Conservation (phyloP, 2,888 invertebrate species). For the Ophioninae sp. region DNA sequence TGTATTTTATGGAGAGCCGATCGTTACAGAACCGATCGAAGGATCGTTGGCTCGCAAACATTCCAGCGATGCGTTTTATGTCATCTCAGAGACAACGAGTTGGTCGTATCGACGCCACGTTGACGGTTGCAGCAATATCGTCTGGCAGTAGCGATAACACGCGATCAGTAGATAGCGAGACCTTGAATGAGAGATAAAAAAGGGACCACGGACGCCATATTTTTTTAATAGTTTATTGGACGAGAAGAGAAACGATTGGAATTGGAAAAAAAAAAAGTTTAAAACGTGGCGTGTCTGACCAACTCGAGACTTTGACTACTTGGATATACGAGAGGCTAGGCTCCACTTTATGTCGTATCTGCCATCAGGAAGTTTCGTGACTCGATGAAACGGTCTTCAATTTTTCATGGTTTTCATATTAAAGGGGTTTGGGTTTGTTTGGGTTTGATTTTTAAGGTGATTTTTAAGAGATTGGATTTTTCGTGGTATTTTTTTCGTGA, state of each 20-base stretch:
- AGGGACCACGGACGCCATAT: conserved; percentile 43
- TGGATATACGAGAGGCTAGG: conserved; percentile 15
- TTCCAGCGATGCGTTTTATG: conserved; percentile 52
- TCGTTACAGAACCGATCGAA: conserved; percentile 42
- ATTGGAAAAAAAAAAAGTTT: conserved; percentile 33
- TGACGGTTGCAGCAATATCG: conserved; percentile 21
- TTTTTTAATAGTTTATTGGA: conserved; percentile 43
- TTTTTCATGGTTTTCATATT: no score
- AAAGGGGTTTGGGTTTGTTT: background rate
- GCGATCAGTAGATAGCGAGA: background rate
- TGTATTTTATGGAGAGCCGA: conserved; percentile 52
- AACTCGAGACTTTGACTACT: conserved; percentile 56
- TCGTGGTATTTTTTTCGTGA: background rate
- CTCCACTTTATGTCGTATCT: background rate
- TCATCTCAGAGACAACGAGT: conserved; percentile 41
- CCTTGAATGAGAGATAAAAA: background rate
- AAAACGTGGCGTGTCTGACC: conserved; percentile 46
- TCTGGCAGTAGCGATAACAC: background rate
- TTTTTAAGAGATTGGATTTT: background rate
- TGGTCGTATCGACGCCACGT: conserved; percentile 37
- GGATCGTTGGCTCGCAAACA: conserved; percentile 42
- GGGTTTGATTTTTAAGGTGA: no score
- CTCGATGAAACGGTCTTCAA: no score
- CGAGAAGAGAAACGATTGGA: conserved; percentile 11
- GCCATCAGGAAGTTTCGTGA: no score